Evolutionary conservation across 2,797 vertebrate species (phyloP), one percentile per base, ranked within the genome.

Genomic region (Coregonus ussuriensis): DNA sequence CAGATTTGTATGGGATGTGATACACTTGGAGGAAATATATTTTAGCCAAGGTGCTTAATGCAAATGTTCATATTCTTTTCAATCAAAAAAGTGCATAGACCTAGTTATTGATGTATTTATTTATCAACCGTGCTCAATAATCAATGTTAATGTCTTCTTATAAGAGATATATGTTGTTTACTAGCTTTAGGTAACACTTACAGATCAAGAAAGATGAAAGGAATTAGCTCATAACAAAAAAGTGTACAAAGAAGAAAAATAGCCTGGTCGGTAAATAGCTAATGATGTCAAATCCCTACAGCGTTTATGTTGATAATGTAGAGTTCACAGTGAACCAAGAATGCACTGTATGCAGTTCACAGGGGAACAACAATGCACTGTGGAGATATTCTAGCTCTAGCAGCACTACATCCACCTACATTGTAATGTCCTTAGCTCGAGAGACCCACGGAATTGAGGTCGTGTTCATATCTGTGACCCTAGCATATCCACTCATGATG

Each of bases 11-110:
- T 83, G 84, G 81, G 78, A 81, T 77, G 59, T 29, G 54, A 79
- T 79, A 54, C 84, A 83, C 91, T 92, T 86, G 85, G 87, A 84
- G 86, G 89, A 91, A 85, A 78, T 53, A 31, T 35, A 78, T 79
- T 79, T 77, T 65, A 71, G 77, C 72, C 72, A 41, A 53, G 25
- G 65, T 71, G 29, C 78, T 80, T 75, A 52, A 51, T 72, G 65
- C 72, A 67, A 72, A 68, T 72, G 74, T 41, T 35, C 4, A 4
- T 67, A 1, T 67, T 66, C 63, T 63, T 51, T 47, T 70, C 71
- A 15, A 74, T 51, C 47, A 13, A 65, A 51, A 71, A 67, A 73
- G 62, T 18, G 37, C 35, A 31, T 54, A 35, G 4, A 13, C 29
- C 16, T 52, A 71, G 25, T 62, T 56, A 29, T 31, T 13, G 4